Base-by-base conservation (phyloP, 2,113 vertebrate species). In the Phalacrocorax brasilianus region DNA sequence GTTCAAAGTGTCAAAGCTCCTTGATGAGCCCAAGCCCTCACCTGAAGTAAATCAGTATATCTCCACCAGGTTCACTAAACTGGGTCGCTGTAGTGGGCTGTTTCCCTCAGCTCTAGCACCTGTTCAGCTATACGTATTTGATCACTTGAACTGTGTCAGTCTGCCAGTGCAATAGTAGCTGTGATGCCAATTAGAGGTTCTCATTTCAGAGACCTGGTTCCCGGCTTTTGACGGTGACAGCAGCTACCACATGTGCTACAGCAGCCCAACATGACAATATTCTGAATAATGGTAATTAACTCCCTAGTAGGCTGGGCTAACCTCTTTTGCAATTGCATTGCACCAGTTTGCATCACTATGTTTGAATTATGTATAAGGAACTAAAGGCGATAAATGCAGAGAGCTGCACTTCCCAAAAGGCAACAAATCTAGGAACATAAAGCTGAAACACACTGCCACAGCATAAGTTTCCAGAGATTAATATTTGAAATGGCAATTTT, bases 1-100 rank as follows among this genome's bases (percentile, higher is more conserved):
- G 20, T 14, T 80, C 50, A 15, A 66, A n/a, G 18, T 2, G 8
- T 22, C 1, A 7, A 58, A 58, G 23, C 20, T 66, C 10, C 1
- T 1, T n/a, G 58, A 26, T 42, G 0, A 0, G 12, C 22, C 38
- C 1, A 2, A 32, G n/a, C 12, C 53, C 50, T 63, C 22, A 21
- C 28, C 50, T 63, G 38, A 15, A 52, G 30, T 13, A 58, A 40
- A 3, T 32, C 5, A 65, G 3, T 0, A 0, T 14, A 33, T 49
- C n/a, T 42, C 14, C 44, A 24, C 18, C 6, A 10, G 5, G 42
- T 68, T 55, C 62, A 38, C 23, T 5, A 55, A 38, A 8, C 16
- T 4, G 24, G 26, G 17, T n/a, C 55, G 9, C 4, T 4, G 24
- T 4, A 11, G 40, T 3, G 59, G 33, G 28, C 16, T 59, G 20